These are phyloP conservation scores for Tenebrio molitor DNA, from an alignment of 1,140 invertebrate genomes.

Conservation along the genomic window DNA sequence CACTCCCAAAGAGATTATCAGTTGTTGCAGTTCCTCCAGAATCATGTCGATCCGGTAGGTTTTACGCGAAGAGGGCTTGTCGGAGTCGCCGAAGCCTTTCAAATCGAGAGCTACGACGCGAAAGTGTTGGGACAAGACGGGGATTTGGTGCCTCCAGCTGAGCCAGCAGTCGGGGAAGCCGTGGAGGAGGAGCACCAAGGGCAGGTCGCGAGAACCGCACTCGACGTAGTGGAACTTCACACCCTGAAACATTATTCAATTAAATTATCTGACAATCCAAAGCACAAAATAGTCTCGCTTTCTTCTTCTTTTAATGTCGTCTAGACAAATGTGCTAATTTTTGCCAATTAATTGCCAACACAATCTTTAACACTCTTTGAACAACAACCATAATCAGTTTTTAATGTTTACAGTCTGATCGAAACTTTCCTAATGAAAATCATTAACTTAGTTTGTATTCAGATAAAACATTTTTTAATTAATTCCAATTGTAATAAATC, in stretches of 20 bases:
- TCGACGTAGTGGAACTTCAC: slow-evolving; percentile 85
- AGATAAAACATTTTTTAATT: no score
- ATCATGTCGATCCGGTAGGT: slow-evolving; percentile 76
- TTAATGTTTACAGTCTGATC: no score
- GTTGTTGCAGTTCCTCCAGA: slow-evolving; percentile 77
- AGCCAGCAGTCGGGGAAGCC: slow-evolving; percentile 86
- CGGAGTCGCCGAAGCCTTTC: slow-evolving; percentile 86
- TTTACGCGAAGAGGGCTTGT: slow-evolving; percentile 77
- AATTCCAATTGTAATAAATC: no score
- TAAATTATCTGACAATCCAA: no score
- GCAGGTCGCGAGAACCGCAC: slow-evolving; percentile 71
- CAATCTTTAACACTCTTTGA: no score
- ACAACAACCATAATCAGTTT: no score
- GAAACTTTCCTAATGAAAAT: no score
- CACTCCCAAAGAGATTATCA: slow-evolving; percentile 76
- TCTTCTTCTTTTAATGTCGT: no score
- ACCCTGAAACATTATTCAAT: slow-evolving; percentile 72
- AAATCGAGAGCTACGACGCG: slow-evolving; percentile 84
- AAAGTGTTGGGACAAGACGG: slow-evolving; percentile 69
- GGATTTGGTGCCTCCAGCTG: slow-evolving; percentile 78
- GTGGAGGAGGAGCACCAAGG: slow-evolving; percentile 78
- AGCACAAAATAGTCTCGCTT: no score
- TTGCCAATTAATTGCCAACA: no score
- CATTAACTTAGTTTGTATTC: no score
- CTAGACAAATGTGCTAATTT: no score